phyloP scores from a whole-genome alignment of 1,140 invertebrate genomes.

The Apis laboriosa region DNA sequence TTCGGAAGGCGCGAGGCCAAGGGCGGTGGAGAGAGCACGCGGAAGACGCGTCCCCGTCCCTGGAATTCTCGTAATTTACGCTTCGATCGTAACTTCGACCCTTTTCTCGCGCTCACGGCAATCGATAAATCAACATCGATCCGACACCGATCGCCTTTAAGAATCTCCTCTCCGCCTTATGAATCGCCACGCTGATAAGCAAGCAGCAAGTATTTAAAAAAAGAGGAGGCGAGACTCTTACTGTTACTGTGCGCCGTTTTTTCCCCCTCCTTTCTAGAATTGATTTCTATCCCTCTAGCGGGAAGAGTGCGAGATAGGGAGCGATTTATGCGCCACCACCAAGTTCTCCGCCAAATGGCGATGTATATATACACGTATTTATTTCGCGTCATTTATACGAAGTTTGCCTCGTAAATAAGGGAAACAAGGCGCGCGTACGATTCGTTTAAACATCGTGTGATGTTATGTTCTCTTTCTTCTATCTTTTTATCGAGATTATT shows the following conservation, averaged over 20 bases:
- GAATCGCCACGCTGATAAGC: constrained; percentile 21
- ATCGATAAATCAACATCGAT: constrained; percentile 28
- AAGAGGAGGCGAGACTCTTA: no score
- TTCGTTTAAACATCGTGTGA: constrained; percentile 41
- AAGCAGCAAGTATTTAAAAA: not conserved
- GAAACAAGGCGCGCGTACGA: constrained; percentile 55
- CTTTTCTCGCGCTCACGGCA: not conserved
- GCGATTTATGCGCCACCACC: constrained; percentile 47
- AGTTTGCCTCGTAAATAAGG: constrained; percentile 54
- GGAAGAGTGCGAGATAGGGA: not conserved
- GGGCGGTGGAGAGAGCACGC: not conserved
- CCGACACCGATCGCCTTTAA: not conserved
- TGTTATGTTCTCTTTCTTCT: constrained; percentile 2
- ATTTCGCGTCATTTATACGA: constrained; percentile 39
- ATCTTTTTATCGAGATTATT: not conserved
- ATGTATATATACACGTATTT: constrained; percentile 15
- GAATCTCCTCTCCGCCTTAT: not conserved
- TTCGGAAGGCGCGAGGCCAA: constrained; percentile 23
- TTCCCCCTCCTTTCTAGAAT: not conserved
- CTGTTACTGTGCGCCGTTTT: no score
- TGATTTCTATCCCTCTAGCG: constrained; percentile 13
- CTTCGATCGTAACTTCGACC: constrained; percentile 11
- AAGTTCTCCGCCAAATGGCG: constrained; percentile 14
- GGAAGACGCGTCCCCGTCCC: constrained; percentile 2
- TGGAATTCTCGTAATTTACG: not conserved